These are phyloP conservation scores for Papilio glaucus DNA, from an alignment of 1,140 invertebrate species.

Conservation along the genomic window DNA sequence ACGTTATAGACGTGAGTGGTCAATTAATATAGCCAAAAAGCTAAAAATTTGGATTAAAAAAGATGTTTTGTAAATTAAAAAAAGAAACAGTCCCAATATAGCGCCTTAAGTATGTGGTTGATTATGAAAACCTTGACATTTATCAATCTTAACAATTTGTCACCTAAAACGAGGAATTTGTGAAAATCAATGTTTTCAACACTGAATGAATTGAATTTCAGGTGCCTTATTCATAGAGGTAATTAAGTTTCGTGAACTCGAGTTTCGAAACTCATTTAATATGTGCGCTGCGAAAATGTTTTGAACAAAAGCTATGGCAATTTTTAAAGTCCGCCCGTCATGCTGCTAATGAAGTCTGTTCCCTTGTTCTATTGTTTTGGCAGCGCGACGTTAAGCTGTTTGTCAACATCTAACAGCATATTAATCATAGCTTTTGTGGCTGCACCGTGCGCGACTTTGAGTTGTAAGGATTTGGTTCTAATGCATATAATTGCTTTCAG, in stretches of 20 bases:
- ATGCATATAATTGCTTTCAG: not conserved
- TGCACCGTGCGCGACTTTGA: not conserved
- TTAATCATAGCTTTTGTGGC: slow-evolving; percentile 31
- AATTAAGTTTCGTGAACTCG: slow-evolving; percentile 21
- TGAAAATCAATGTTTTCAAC: not conserved
- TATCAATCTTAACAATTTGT: too few relatives aligned
- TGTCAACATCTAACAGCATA: slow-evolving; percentile 35
- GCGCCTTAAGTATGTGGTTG: too few relatives aligned
- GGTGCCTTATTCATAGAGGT: slow-evolving; percentile 23
- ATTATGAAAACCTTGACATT: too few relatives aligned
- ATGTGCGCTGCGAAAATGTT: slow-evolving; percentile 22
- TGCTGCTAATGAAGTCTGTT: slow-evolving; percentile 30
- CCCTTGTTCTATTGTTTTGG: slow-evolving; percentile 36
- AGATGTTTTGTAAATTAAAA: too few relatives aligned
- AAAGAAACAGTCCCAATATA: too few relatives aligned
- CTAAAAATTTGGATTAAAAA: too few relatives aligned
- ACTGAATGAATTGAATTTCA: slow-evolving; percentile 16
- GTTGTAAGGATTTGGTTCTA: not conserved
- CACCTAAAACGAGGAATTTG: not conserved
- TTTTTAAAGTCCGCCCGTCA: slow-evolving; percentile 30
- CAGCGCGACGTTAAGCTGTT: slow-evolving; percentile 32
- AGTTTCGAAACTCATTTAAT: slow-evolving; percentile 27
- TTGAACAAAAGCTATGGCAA: slow-evolving; percentile 29
- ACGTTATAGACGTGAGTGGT: too few relatives aligned
- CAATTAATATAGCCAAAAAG: too few relatives aligned